Conservation (phyloP, 2,797 vertebrate genomes). For the Pelodytes ibericus region DNA sequence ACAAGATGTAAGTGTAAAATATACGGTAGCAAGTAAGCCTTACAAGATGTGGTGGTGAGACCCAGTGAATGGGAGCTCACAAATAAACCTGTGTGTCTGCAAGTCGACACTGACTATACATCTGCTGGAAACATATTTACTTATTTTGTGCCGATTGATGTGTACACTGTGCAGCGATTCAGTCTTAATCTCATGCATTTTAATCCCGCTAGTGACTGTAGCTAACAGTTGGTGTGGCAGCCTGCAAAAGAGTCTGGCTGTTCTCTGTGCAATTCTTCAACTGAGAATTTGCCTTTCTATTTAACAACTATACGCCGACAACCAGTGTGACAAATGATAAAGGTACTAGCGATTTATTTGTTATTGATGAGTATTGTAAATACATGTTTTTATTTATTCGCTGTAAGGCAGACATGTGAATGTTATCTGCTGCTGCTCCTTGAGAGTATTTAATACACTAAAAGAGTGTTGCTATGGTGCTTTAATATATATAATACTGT, state of each 20-base stretch:
- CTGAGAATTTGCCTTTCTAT: conserved; percentile 52
- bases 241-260: conserved; percentile 53
- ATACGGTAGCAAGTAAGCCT: too few species aligned
- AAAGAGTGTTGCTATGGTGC: too few species aligned
- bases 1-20: too few species aligned
- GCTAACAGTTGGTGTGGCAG: conserved; percentile 59
- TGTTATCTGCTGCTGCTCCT: too few species aligned
- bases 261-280: conserved; percentile 60
- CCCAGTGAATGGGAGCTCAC: too few species aligned
- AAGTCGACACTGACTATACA: too few species aligned
- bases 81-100: too few species aligned
- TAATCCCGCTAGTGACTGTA: conserved; percentile 69
- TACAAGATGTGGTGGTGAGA: too few species aligned
- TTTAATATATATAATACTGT: too few species aligned
- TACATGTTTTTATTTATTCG: conserved; percentile 1
- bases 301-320: conserved; percentile 58
- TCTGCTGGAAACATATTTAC: conserved; percentile 7
- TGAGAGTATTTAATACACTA: too few species aligned
- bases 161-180: conserved; percentile 61
- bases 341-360: conserved; percentile 60
- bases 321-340: conserved; percentile 65
- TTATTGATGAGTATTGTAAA: conserved; percentile 11
- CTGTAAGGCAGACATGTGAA: not conserved
- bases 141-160: conserved; percentile 62
- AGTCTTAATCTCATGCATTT: conserved; percentile 68